Base-by-base conservation (phyloP, 2,113 vertebrate species). In the Dicerorhinus sumatrensis region DNA sequence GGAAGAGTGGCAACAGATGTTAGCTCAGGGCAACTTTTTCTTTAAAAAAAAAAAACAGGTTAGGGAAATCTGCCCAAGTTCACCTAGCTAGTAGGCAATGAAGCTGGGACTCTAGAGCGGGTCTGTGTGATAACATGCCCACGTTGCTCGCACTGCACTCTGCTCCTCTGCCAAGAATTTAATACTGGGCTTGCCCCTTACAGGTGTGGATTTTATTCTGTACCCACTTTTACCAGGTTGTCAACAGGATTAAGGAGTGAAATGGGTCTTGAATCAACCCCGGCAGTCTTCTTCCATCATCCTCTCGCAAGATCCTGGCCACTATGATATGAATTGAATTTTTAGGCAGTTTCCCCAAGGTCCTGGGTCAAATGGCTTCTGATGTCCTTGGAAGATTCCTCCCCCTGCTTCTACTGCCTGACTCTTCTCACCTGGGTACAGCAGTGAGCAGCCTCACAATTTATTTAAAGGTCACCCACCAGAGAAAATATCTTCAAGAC, bases 391-490 rank as follows among this genome's bases (percentile, higher is more conserved):
- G 14, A 87, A 93, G 51, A 65, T 62, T 95, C 70, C 31, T 89
- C 29, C 42, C 48, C 60, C 54, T 73, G 63, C 56, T 76, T 87
- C 86, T 79, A 18, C 63, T 56, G 36, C 31, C 51, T 92, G 86
- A 92, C 70, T 96, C 65, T 95, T 94, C 93, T 96, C 60, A 96
- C 75, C 86, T 91, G 93, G 60, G 27, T 10, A 84, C 2, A 85
- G 87, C 65, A 54, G 58, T 89, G 81, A 94, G 76, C 94, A 42
- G 17, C 7, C 33, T 97, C 84, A 84, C 70, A 65, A 81, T 97
- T 97, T 96, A 96, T 85, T 92, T 94, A 89, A 94, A 95, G 92
- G 65, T 96, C 94, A 97, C 60, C 93, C 63, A 80, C 58, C 58
- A 92, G 70, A 67, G 91, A 93, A 96, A 96, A 93, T 25, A 89